Base-by-base conservation (phyloP, 2,113 vertebrate species). In the Egretta garzetta region DNA sequence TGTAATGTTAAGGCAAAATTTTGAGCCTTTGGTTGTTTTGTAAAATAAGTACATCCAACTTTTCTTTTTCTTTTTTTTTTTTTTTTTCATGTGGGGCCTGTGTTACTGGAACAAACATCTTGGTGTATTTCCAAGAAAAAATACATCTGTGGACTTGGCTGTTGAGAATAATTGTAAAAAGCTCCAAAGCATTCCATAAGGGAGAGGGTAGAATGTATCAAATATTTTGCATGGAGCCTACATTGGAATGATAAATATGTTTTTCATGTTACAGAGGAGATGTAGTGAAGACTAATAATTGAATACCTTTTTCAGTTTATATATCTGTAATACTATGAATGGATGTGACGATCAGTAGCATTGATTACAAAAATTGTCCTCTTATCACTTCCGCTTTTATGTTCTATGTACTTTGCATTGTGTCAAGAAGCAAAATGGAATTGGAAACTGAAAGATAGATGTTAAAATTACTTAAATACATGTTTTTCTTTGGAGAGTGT, bases 111-210 rank as follows among this genome's bases (percentile, higher is more conserved):
- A 80, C 80, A 97, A 96, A 68, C 84, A 92, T 89, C 62, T 94
- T 91, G 64, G 80, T 93, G 55, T 63, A 50, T 89, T 96, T 97
- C 97, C 97, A 97, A 96, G 92, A 87, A 93, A 93, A 90, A 98
- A 92, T 95, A 98, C 97, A 96, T 97, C 96, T 98, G 97, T 97
- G 92, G 70, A 59, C 85, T 97, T 97, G 90, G 88, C 96, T 92
- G 81, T 92, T 67, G 91, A 87, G 67, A 75, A 56, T 86, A 94
- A 90, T 85, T 94, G 35, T 96, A 64, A 70, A 93, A 95, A 43
- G 28, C 59, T 95, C 81, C 58, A 95, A 90, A 94, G 66, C 30
- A 85, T 94, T 96, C 70, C 32, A 14, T 89, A 82, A 95, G 66
- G 89, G 63, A 93, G 53, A 94, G 60, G 33, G 33, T 89, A 92